phyloP scores from a whole-genome alignment of 2,113 vertebrate species.

The Salvator merianae region DNA sequence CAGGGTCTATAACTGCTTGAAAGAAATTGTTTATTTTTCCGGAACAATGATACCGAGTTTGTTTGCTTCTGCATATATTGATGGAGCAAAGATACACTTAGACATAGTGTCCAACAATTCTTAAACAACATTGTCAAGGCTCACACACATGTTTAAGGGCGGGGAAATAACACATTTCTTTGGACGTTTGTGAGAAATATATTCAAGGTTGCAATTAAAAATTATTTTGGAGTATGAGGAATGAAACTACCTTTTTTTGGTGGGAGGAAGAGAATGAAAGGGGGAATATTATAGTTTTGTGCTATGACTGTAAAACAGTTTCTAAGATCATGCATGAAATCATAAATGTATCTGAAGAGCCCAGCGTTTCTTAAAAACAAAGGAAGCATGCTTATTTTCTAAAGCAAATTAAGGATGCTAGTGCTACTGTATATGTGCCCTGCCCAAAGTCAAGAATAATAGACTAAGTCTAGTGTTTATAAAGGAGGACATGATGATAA shows the following conservation, averaged over 20 bases:
- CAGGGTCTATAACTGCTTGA: background rate
- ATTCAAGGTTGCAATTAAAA: background rate
- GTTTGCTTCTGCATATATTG: background rate
- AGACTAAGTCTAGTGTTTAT: conserved; percentile 32
- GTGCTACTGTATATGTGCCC: background rate
- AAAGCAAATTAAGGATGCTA: conserved; percentile 25
- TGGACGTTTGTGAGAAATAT: background rate
- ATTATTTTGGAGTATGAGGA: too few species aligned
- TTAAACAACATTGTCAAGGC: background rate
- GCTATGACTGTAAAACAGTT: background rate
- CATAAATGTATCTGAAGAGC: background rate
- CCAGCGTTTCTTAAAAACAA: background rate
- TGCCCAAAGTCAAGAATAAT: conserved; percentile 17
- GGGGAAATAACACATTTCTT: background rate
- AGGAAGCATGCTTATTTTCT: conserved; percentile 7
- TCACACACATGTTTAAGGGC: background rate
- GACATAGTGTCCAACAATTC: background rate
- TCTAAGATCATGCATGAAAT: background rate
- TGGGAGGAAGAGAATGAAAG: background rate
- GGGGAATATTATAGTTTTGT: background rate
- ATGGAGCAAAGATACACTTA: background rate
- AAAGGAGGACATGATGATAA: background rate
- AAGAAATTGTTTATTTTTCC: background rate
- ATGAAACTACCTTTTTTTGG: background rate
- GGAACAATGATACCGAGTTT: background rate